These are phyloP conservation scores for Dicentrarchus labrax DNA, from an alignment of 2,113 vertebrate species.

Conservation along the genomic window DNA sequence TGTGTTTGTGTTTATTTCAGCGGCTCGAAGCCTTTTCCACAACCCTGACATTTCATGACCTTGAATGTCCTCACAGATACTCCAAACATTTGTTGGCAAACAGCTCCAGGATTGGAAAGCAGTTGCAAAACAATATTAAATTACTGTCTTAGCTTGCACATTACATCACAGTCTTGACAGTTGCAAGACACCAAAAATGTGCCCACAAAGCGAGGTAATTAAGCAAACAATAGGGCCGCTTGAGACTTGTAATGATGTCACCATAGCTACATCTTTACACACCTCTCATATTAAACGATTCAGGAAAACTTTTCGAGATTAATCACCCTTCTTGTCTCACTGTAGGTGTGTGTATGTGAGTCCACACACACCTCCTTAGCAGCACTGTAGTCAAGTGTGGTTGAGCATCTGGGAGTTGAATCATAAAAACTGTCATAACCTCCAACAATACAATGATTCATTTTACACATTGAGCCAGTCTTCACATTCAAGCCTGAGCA, in stretches of 20 bases:
- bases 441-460: conserved; percentile 8
- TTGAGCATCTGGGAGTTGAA: conserved; percentile 13
- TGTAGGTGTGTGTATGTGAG: not conserved
- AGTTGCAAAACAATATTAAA: conserved; percentile 28
- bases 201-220: conserved; percentile 6
- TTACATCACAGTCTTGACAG: conserved; percentile 41
- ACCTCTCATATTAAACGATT: conserved; percentile 29
- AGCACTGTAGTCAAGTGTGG: not conserved
- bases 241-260: conserved; percentile 40
- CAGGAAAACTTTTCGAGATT: not conserved
- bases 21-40: not conserved
- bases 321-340: not conserved
- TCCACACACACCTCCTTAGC: not conserved
- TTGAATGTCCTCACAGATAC: not conserved
- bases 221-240: conserved; percentile 29
- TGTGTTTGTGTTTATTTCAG: not conserved
- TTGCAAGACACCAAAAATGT: conserved; percentile 5
- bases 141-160: not conserved
- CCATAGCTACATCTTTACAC: not conserved
- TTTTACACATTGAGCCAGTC: conserved; percentile 9
- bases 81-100: conserved; percentile 1
- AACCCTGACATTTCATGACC: not conserved
- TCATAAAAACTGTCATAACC: conserved; percentile 4
- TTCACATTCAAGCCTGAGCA: not conserved
- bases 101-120: not conserved